phyloP scores from a whole-genome alignment of 1,140 invertebrate species.

The Fopius arisanus region DNA sequence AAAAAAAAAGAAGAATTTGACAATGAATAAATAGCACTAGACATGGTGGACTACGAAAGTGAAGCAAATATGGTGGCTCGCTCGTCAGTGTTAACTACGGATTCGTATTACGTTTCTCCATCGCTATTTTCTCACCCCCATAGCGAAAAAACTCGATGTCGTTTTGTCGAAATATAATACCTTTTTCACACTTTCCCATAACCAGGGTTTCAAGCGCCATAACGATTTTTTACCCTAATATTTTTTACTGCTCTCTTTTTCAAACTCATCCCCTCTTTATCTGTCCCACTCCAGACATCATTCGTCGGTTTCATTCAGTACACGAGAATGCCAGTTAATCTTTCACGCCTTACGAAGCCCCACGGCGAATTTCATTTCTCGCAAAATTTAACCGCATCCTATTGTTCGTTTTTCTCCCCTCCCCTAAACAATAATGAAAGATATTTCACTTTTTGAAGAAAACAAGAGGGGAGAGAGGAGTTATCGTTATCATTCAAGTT shows the following conservation, averaged over 20 bases:
- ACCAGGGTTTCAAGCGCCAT: not conserved
- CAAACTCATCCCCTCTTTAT: not conserved
- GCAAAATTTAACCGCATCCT: not conserved
- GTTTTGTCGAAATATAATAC: constrained; percentile 5
- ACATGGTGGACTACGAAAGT: not conserved
- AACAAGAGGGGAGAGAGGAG: not conserved
- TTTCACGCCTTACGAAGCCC: not conserved
- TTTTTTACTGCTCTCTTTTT: not conserved
- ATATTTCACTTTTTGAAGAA: not conserved
- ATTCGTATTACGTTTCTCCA: constrained; percentile 3
- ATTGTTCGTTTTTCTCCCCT: not conserved
- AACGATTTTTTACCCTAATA: not conserved
- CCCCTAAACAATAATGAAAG: not conserved
- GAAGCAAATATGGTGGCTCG: not conserved
- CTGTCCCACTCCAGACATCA: not conserved
- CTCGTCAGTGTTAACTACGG: not conserved
- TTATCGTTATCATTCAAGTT: not conserved
- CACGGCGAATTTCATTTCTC: not conserved
- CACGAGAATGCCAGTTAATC: not conserved
- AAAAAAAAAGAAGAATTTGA: not conserved
- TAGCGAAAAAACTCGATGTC: not conserved
- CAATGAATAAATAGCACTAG: not conserved
- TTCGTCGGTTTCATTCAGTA: not conserved
- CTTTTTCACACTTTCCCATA: constrained; percentile 9
- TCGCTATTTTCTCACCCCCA: not conserved